phyloP scores from a whole-genome alignment of 1,140 invertebrate species.

The Andrena cerasifolii region DNA sequence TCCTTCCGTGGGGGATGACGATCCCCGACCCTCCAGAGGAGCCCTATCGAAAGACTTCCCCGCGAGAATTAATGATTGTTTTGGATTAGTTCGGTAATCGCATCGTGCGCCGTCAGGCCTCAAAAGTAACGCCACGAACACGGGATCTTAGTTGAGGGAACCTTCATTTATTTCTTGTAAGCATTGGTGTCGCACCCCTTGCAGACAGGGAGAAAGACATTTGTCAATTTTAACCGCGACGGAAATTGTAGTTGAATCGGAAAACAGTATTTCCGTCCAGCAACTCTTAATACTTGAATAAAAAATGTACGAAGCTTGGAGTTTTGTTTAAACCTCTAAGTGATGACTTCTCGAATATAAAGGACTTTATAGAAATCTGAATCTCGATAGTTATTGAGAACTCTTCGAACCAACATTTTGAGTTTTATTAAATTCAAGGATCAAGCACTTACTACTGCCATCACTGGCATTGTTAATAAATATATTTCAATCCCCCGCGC shows the following conservation, averaged over 20 bases:
- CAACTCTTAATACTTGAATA: too few species aligned
- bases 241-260: background rate
- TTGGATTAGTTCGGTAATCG: slow-evolving; percentile 41
- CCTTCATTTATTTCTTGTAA: slow-evolving; percentile 37
- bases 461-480: too few species aligned
- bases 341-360: too few species aligned
- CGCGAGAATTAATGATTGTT: slow-evolving; percentile 46
- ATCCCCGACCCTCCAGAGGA: slow-evolving; percentile 3
- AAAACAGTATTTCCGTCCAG: background rate
- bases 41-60: slow-evolving; percentile 17
- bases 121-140: slow-evolving; percentile 8
- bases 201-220: background rate
- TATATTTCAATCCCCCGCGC: too few species aligned
- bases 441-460: too few species aligned
- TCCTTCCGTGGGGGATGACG: background rate
- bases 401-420: too few species aligned
- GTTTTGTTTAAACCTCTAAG: too few species aligned
- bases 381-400: too few species aligned
- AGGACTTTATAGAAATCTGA: too few species aligned
- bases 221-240: slow-evolving; percentile 16
- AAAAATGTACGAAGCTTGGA: too few species aligned
- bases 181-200: background rate
- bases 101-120: slow-evolving; percentile 7
- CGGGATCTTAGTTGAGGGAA: background rate
- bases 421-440: too few species aligned